Percentiles rank a stretch among this genome's conserved stretches.
phyloP scores from a whole-genome alignment of 2,113 vertebrate genomes.

The Bubo bubo region DNA sequence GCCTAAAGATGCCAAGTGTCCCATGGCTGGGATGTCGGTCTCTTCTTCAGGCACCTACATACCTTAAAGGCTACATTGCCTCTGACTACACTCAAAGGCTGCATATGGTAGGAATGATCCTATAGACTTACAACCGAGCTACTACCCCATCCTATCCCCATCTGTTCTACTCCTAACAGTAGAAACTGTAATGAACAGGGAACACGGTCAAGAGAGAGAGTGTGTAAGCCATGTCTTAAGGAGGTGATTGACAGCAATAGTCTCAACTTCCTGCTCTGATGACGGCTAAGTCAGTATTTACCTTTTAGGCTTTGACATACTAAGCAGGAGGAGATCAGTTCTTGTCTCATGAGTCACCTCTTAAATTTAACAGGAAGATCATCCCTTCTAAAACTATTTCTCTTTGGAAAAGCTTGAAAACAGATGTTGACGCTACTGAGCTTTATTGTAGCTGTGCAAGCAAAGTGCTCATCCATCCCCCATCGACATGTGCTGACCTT shows the following conservation, averaged over 20 bases:
- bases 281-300: not conserved
- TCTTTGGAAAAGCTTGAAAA: not conserved
- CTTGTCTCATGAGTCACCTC: not conserved
- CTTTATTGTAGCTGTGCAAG: not conserved
- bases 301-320: not conserved
- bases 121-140: not conserved
- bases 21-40: not conserved
- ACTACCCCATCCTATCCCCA: not conserved
- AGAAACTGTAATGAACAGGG: not conserved
- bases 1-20: not conserved
- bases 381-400: not conserved
- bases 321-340: not conserved
- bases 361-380: not conserved
- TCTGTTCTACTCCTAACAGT: not conserved
- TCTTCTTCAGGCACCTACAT: not conserved
- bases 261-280: not conserved
- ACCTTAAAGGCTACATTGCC: not conserved
- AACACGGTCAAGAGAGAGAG: not conserved
- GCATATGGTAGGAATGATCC: not conserved
- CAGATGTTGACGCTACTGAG: not conserved
- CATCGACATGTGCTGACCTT: not conserved
- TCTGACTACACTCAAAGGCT: not conserved
- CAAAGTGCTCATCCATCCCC: not conserved
- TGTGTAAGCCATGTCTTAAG: too few relatives aligned
- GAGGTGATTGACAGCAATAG: not conserved